These are phyloP conservation scores for Agapornis roseicollis DNA, from an alignment of 2,113 vertebrate species.

Conservation along the genomic window DNA sequence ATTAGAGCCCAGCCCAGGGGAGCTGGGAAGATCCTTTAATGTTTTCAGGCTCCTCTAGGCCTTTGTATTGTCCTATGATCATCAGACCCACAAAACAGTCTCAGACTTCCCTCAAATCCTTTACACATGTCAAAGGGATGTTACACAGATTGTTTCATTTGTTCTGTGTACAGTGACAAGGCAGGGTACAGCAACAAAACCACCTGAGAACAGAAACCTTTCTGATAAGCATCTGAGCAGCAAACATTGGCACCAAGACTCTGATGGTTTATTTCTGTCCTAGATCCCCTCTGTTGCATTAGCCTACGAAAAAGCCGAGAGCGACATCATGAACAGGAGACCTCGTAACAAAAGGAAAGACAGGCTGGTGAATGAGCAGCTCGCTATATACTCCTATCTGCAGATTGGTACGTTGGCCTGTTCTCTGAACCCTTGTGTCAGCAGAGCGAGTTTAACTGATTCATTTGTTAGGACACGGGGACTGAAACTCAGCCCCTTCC, in stretches of 20 bases:
- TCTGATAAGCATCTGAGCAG: neutral
- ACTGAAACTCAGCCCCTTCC: neutral
- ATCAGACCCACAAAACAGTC: neutral
- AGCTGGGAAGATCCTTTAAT: neutral
- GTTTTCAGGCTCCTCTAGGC: neutral
- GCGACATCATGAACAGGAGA: constrained; percentile 82
- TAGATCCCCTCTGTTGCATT: constrained; percentile 82
- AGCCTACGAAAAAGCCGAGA: constrained; percentile 83
- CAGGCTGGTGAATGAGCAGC: constrained; percentile 75
- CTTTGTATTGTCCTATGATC: neutral
- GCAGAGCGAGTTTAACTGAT: neutral
- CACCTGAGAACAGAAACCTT: neutral
- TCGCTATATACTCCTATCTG: constrained; percentile 79
- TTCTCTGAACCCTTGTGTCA: neutral
- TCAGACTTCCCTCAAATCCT: neutral
- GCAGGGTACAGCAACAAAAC: neutral
- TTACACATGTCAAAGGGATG: rapidly evolving
- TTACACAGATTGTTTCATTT: neutral
- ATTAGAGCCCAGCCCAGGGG: neutral
- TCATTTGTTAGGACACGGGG: neutral
- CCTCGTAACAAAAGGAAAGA: constrained; percentile 78
- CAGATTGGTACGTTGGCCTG: constrained; percentile 72
- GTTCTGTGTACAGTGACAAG: neutral
- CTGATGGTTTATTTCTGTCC: neutral
- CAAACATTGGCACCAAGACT: neutral